Evolutionary conservation across 1,140 invertebrate species (phyloP).

Genomic region (Aphis craccivora): DNA sequence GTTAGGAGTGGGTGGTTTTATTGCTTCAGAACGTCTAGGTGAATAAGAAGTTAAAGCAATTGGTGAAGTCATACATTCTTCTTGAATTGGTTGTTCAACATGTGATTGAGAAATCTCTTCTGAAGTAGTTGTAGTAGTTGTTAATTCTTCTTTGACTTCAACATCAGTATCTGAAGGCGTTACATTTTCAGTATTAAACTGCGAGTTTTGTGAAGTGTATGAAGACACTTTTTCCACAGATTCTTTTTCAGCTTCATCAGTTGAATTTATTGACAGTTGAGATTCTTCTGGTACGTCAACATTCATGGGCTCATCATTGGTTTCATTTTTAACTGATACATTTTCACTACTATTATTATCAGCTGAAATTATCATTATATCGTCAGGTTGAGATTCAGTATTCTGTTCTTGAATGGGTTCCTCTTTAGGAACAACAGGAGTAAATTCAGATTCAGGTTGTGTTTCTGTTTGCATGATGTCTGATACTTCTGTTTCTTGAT

Average conservation of each 20-base stretch:
- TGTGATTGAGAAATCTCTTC: slow-evolving; percentile 31
- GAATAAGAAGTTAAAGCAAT: slow-evolving; percentile 54
- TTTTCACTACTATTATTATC: slow-evolving; percentile 48
- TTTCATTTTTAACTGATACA: slow-evolving; percentile 47
- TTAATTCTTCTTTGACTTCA: slow-evolving; percentile 56
- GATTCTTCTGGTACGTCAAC: slow-evolving; percentile 51
- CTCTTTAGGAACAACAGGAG: slow-evolving; percentile 50
- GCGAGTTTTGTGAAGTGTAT: not conserved
- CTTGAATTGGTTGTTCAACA: slow-evolving; percentile 34
- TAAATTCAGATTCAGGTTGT: slow-evolving; percentile 36
- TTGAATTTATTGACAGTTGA: slow-evolving; percentile 47
- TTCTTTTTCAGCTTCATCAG: slow-evolving; percentile 46
- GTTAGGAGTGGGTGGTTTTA: slow-evolving; percentile 39
- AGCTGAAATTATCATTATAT: not conserved
- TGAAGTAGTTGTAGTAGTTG: slow-evolving; percentile 26
- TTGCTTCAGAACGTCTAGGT: slow-evolving; percentile 38
- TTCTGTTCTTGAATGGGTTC: slow-evolving; percentile 52
- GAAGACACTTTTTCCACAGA: slow-evolving; percentile 33
- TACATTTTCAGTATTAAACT: slow-evolving; percentile 48
- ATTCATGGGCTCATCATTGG: slow-evolving; percentile 38
- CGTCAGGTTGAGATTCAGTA: slow-evolving; percentile 48
- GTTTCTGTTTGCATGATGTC: slow-evolving; percentile 29
- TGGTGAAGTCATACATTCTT: slow-evolving; percentile 44
- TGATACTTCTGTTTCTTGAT: slow-evolving; percentile 38
- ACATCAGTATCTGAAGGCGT: slow-evolving; percentile 30